phyloP scores from a whole-genome alignment of 2,888 invertebrate genomes.

The Limnephilus lunatus region DNA sequence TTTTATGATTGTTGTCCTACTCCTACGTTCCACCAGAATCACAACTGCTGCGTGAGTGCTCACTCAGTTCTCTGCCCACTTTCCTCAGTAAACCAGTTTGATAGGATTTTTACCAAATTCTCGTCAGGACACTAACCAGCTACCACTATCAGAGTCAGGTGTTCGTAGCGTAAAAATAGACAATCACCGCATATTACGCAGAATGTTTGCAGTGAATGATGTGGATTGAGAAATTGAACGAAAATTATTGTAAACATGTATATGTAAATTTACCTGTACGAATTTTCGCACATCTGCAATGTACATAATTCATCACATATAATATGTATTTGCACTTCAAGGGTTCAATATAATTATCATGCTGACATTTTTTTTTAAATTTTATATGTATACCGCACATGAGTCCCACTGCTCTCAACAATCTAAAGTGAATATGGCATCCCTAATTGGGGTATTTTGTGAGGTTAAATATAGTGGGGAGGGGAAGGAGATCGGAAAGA shows the following conservation, averaged over 20 bases:
- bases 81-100: neutral
- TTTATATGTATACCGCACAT: too few species aligned
- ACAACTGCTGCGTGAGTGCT: neutral
- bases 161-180: neutral
- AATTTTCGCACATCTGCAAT: neutral
- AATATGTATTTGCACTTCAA: too few species aligned
- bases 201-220: neutral
- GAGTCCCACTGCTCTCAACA: too few species aligned
- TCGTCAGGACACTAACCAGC: neutral
- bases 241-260: neutral
- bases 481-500: too few species aligned
- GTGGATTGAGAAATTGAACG: neutral
- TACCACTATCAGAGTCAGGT: neutral
- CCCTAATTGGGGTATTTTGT: too few species aligned
- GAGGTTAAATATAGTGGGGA: too few species aligned
- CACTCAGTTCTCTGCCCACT: neutral
- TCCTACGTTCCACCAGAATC: neutral
- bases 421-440: too few species aligned
- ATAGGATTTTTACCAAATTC: neutral
- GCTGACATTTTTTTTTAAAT: too few species aligned
- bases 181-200: neutral
- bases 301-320: neutral
- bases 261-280: too few species aligned
- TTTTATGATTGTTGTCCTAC: neutral
- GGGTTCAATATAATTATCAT: too few species aligned